These are phyloP conservation scores for Plagiodera versicolora DNA, from an alignment of 2,888 invertebrate genomes.

Conservation along the genomic window DNA sequence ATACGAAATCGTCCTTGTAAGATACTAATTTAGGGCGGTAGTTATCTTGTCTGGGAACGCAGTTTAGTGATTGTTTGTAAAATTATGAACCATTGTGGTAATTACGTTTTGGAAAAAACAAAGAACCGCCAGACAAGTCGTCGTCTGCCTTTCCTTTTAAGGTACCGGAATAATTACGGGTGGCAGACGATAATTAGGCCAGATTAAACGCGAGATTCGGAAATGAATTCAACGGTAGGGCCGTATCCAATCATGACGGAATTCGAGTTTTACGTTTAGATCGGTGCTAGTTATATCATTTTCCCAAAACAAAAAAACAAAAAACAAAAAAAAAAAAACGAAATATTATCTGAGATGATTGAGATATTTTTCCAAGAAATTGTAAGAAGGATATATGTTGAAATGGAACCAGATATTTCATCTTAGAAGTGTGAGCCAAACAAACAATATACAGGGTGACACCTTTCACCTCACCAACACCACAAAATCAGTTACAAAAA, in stretches of 20 bases:
- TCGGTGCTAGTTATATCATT: no score
- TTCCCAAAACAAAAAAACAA: no score
- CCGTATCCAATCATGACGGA: no score
- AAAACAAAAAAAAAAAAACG: no score
- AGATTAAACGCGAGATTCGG: neutral
- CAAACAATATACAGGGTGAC: no score
- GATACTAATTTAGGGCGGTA: constrained; percentile 2
- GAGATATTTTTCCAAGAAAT: neutral
- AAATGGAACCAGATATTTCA: no score
- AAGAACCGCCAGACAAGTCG: constrained; percentile 11
- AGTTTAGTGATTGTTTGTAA: constrained; percentile 11
- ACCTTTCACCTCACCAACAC: no score
- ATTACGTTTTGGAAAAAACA: constrained; percentile 7
- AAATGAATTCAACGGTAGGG: neutral
- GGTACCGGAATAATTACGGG: neutral
- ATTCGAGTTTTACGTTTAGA: no score
- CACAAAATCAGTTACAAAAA: no score
- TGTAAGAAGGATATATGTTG: no score
- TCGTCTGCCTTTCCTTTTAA: constrained; percentile 39
- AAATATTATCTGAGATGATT: no score
- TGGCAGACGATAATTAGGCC: neutral
- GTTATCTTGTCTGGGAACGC: constrained; percentile 14
- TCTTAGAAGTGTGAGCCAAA: no score
- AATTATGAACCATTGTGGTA: constrained; percentile 17
- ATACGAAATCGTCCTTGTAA: constrained; percentile 5